Base-by-base conservation (phyloP, 2,888 invertebrate species). In the Petrophora chlorosata region DNA sequence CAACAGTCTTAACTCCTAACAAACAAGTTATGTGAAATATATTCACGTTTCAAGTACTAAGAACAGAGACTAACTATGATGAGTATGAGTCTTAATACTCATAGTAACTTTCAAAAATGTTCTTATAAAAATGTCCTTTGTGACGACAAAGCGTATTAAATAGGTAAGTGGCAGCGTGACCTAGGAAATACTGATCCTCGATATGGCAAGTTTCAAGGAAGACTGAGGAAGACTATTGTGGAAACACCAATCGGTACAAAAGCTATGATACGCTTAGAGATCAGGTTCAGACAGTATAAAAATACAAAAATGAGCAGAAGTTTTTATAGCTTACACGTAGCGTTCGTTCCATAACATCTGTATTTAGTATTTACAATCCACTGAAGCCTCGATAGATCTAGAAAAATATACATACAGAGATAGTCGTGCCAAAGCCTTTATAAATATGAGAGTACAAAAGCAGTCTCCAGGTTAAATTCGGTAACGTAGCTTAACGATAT, bases 381-480 rank as follows among this genome's bases (percentile, higher is more conserved):
- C 70, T 69, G 71, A 76, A 78, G 78, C 81, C 65, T 75, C 68
- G 63, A 70, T 74, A 77, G 73, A 68, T 76, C 80, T 88, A 88
- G 80, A 87, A 88, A 89, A 89, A 89, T 88, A 61, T 61, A 57
- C 49, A 53, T 60, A 89, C 86, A 86, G 79, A 79, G 82, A 82
- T 85, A 86, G 86, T 73, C 76, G 82, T 82, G 85, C 84, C 82
- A 82, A 87, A 87, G 86, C 71, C 63, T 72, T 78, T 79, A 82
- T 82, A 88, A 80, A 82, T 85, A 86, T 78, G 76, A 82, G 87
- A 87, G 82, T 90, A 89, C 88, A 91, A 90, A 91, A 91, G 87
- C 91, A 91, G 91, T 91, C 91, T 91, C 90, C 89, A 88, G 88
- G 83, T 79, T 91, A 91, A 91, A 91, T 91, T 91, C 91, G 91